Conservation (phyloP, 2,797 vertebrate genomes). For the Acrocephalus scirpaceus region DNA sequence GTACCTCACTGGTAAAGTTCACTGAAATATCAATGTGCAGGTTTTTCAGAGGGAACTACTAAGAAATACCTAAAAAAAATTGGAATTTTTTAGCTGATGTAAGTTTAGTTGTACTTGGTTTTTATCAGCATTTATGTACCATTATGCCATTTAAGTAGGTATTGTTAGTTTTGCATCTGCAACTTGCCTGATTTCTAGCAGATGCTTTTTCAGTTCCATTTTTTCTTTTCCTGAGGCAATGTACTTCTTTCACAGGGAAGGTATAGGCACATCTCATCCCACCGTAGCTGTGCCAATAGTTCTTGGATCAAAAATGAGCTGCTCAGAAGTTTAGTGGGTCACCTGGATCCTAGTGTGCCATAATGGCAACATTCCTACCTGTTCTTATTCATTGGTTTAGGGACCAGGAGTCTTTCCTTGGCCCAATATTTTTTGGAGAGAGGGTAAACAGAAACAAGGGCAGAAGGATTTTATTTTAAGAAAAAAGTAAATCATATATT, state of each 20-base stretch:
- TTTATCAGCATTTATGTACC: neutral
- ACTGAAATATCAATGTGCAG: neutral
- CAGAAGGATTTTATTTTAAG: neutral
- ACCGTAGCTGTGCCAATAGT: neutral
- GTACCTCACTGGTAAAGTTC: neutral
- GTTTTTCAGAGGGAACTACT: neutral
- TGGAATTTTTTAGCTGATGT: neutral
- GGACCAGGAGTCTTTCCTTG: neutral
- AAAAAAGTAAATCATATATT: neutral
- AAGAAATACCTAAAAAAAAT: neutral
- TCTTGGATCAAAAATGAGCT: neutral
- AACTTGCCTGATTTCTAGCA: neutral
- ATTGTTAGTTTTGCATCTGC: neutral
- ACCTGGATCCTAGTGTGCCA: neutral
- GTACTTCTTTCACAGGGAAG: neutral
- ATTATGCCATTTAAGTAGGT: neutral
- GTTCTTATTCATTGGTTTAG: neutral
- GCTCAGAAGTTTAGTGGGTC: neutral
- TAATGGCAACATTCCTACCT: neutral
- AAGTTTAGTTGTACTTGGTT: neutral
- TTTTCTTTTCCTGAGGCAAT: neutral
- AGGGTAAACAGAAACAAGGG: neutral
- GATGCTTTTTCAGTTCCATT: neutral
- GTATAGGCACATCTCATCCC: neutral
- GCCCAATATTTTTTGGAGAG: neutral